A percentile compares a stretch with the other conserved stretches of the same genome.
Conservation (phyloP, 2,113 vertebrate genomes). For the Oreochromis tanganicae region DNA sequence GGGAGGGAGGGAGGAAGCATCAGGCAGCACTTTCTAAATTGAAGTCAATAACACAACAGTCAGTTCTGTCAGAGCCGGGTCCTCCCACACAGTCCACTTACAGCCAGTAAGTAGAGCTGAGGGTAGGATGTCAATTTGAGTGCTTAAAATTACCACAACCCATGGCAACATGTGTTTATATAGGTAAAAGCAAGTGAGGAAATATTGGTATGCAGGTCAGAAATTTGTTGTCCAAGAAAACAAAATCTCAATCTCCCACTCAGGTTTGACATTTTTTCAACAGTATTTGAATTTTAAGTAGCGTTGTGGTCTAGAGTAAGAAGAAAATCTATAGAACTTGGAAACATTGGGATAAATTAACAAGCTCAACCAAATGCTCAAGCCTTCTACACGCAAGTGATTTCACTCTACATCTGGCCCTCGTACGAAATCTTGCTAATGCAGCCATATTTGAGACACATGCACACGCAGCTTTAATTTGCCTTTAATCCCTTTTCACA, state of each 20-base stretch:
- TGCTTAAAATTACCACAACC: constrained; percentile 28
- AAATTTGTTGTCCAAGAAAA: not conserved
- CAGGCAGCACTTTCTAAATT: constrained; percentile 70
- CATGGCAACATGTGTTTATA: constrained; percentile 31
- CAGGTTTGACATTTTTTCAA: not conserved
- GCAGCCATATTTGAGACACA: constrained; percentile 55
- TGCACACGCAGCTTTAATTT: constrained; percentile 42
- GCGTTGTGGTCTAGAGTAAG: not conserved
- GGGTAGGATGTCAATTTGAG: constrained; percentile 47
- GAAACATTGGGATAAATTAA: not conserved
- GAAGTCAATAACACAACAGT: constrained; percentile 70
- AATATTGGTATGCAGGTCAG: not conserved
- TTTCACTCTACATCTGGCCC: constrained; percentile 1
- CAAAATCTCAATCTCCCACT: not conserved
- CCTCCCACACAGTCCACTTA: constrained; percentile 54
- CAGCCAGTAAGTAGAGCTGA: constrained; percentile 37
- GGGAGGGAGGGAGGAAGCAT: constrained; percentile 6
- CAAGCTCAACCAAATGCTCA: not conserved
- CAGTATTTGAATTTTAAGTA: not conserved
- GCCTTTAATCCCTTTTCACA: constrained; percentile 55
- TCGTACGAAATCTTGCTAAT: constrained; percentile 54
- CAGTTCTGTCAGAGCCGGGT: constrained; percentile 47
- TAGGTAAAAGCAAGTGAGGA: not conserved
- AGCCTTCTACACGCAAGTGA: not conserved
- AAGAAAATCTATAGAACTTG: not conserved